These are phyloP conservation scores for Drosophila oshimai DNA, from an alignment of 1,140 invertebrate genomes.

Conservation along the genomic window DNA sequence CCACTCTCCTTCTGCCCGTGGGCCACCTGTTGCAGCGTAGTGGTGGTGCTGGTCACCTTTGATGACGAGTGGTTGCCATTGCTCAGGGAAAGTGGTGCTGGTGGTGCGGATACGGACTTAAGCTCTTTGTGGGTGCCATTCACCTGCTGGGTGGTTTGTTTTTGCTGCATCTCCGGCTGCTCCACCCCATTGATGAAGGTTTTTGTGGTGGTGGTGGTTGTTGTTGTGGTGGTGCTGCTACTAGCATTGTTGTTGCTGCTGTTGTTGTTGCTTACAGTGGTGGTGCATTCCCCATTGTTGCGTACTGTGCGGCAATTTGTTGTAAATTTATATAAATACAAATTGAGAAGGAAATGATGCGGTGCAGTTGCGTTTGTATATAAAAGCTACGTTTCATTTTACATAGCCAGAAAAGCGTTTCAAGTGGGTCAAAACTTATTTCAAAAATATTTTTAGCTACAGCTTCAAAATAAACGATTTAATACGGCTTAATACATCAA, in stretches of 20 bases:
- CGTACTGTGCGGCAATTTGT: conserved; percentile 40
- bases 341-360: not conserved
- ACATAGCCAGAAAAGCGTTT: not conserved
- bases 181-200: conserved; percentile 38
- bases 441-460: too few relatives aligned
- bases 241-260: not conserved
- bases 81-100: conserved; percentile 7
- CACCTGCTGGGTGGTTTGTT: conserved; percentile 10
- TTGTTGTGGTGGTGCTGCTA: conserved; percentile 8
- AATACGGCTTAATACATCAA: too few relatives aligned
- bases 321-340: not conserved
- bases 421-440: not conserved
- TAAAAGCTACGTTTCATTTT: not conserved
- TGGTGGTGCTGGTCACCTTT: conserved; percentile 10
- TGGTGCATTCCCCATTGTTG: conserved; percentile 44
- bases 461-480: too few relatives aligned
- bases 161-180: not conserved
- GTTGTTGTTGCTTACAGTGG: conserved; percentile 5
- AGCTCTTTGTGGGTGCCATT: conserved; percentile 34
- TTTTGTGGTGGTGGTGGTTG: conserved; percentile 26
- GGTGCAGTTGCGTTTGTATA: not conserved
- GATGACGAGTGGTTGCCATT: conserved; percentile 22
- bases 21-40: conserved; percentile 18
- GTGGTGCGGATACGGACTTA: conserved; percentile 8
- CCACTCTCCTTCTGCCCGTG: conserved; percentile 39